Conservation (phyloP, 2,797 vertebrate species). For the Sebastes oblongus region DNA sequence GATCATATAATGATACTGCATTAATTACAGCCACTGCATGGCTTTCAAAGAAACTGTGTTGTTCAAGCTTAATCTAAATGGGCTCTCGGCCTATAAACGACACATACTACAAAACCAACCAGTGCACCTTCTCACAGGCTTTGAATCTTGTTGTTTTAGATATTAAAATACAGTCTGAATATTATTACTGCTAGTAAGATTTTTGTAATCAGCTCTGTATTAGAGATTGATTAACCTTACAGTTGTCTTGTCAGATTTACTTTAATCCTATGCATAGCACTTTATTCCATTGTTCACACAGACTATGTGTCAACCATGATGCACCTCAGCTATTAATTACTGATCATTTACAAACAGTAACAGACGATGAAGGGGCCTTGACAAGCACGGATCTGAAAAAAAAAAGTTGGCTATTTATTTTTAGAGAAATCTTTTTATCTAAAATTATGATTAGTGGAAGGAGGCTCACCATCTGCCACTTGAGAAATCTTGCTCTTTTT, state of each 20-base stretch:
- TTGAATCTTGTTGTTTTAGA: not conserved
- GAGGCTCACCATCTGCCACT: slow-evolving; percentile 72
- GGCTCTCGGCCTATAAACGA: not conserved
- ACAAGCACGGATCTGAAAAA: slow-evolving; percentile 43
- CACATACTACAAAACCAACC: not conserved
- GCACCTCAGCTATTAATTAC: slow-evolving; percentile 51
- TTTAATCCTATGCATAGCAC: not conserved
- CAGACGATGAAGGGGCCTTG: slow-evolving; percentile 45
- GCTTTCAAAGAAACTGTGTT: not conserved
- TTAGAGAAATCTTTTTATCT: slow-evolving; percentile 72
- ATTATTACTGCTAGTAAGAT: not conserved
- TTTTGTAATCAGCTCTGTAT: not conserved
- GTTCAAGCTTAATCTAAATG: not conserved
- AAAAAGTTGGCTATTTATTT: slow-evolving; percentile 67
- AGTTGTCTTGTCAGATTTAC: not conserved
- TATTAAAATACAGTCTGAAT: not conserved
- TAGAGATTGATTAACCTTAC: slow-evolving; percentile 15
- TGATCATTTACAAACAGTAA: slow-evolving; percentile 46
- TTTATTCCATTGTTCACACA: slow-evolving; percentile 2
- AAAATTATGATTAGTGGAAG: slow-evolving; percentile 70
- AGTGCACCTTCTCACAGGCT: not conserved
- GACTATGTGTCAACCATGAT: not conserved
- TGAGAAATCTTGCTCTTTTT: slow-evolving; percentile 68
- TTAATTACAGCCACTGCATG: not conserved
- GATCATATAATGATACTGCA: not conserved